Evolutionary conservation across 2,888 invertebrate species (phyloP).

Genomic region (Aplocera efformata): DNA sequence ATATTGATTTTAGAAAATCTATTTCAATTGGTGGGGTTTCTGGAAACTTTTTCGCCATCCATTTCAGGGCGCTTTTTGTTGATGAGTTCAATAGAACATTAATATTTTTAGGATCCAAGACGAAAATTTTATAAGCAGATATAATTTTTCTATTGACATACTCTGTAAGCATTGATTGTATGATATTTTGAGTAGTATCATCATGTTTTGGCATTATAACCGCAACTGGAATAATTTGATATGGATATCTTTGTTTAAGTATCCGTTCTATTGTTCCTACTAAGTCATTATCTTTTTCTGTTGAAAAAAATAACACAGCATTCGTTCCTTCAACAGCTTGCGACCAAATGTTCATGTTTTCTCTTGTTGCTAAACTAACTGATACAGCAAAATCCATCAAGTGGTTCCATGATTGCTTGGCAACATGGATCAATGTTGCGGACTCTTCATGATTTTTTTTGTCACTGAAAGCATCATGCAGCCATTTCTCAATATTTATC

Average conservation of each 20-base stretch:
- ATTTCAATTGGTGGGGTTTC: slow-evolving; percentile 78
- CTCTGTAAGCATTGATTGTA: slow-evolving; percentile 45
- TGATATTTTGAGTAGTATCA: slow-evolving; percentile 30
- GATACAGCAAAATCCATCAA: slow-evolving; percentile 73
- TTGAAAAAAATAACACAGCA: slow-evolving; percentile 59
- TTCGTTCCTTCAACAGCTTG: slow-evolving; percentile 70
- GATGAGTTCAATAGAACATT: slow-evolving; percentile 46
- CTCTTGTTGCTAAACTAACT: slow-evolving; percentile 52
- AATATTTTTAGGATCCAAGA: slow-evolving; percentile 48
- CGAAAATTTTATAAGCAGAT: slow-evolving; percentile 58
- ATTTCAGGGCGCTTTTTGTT: slow-evolving; percentile 66
- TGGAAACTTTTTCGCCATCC: slow-evolving; percentile 74
- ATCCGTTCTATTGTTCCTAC: slow-evolving; percentile 47
- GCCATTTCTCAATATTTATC: slow-evolving; percentile 69
- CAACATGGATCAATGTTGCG: slow-evolving; percentile 57
- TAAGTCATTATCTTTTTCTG: slow-evolving; percentile 48
- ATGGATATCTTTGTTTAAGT: slow-evolving; percentile 57
- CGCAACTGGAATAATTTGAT: slow-evolving; percentile 65
- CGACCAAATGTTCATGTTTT: slow-evolving; percentile 32
- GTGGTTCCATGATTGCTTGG: slow-evolving; percentile 70
- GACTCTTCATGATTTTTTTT: slow-evolving; percentile 54
- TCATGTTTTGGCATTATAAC: slow-evolving; percentile 52
- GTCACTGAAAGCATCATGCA: slow-evolving; percentile 68
- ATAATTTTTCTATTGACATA: slow-evolving; percentile 51
- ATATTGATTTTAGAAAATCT: slow-evolving; percentile 76